Evolutionary conservation across 2,113 vertebrate genomes (phyloP).

Genomic region (Ctenomys sociabilis): DNA sequence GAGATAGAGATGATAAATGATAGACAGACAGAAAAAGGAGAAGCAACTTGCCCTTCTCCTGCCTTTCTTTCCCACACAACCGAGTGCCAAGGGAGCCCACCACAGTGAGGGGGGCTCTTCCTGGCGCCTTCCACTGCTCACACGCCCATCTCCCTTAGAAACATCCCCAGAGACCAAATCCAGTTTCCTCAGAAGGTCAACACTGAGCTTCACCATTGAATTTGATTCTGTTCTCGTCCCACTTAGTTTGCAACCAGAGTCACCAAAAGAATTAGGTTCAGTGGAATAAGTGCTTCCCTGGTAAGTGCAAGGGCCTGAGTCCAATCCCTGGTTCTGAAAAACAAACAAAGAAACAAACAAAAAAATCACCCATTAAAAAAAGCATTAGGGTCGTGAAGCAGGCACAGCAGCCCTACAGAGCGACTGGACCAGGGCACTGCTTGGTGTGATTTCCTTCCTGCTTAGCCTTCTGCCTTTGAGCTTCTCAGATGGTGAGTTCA

Average conservation of each 20-base stretch:
- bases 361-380: too few species aligned
- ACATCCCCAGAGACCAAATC: neutral
- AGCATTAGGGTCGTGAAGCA: too few species aligned
- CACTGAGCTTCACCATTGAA: neutral
- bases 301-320: too few species aligned
- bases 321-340: too few species aligned
- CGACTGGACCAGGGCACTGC: accelerated
- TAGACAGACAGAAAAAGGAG: neutral
- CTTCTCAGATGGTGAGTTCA: neutral
- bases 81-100: accelerated
- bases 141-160: neutral
- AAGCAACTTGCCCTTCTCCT: too few species aligned
- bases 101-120: too few species aligned
- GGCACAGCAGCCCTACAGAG: neutral
- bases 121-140: too few species aligned
- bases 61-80: neutral
- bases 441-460: accelerated
- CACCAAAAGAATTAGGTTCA: neutral
- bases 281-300: too few species aligned
- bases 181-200: too few species aligned
- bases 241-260: neutral
- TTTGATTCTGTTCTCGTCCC: neutral
- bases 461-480: too few species aligned
- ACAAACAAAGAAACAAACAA: too few species aligned
- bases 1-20: neutral